Percentiles rank a stretch among this genome's conserved stretches.
phyloP scores from a whole-genome alignment of 2,888 invertebrate genomes.

The Drosophila kanekoi region DNA sequence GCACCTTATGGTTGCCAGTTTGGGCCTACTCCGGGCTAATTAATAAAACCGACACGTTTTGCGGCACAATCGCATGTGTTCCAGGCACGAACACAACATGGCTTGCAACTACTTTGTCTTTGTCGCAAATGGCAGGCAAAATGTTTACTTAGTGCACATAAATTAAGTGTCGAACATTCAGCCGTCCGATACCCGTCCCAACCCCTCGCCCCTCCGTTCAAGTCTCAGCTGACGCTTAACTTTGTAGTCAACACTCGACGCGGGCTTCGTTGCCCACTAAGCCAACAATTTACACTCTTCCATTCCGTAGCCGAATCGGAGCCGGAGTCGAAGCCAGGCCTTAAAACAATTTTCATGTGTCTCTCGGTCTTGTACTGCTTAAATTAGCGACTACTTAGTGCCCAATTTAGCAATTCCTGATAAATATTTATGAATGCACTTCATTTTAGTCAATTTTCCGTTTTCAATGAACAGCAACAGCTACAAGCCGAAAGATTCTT shows the following conservation, averaged over 20 bases:
- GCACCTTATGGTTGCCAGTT: slow-evolving; percentile 40
- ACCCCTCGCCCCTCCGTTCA: neutral
- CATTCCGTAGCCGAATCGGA: slow-evolving; percentile 43
- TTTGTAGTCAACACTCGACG: slow-evolving; percentile 28
- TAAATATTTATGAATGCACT: slow-evolving; percentile 75
- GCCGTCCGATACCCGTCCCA: neutral
- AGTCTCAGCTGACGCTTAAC: slow-evolving; percentile 65
- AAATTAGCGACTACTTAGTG: slow-evolving; percentile 73
- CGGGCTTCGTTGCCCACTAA: slow-evolving; percentile 25
- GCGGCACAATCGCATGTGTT: slow-evolving; percentile 42
- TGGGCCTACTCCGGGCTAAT: slow-evolving; percentile 52
- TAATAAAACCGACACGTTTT: slow-evolving; percentile 72
- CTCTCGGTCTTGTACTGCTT: slow-evolving; percentile 50
- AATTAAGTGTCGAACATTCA: slow-evolving; percentile 61
- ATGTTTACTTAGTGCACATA: slow-evolving; percentile 73
- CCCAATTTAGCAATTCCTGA: slow-evolving; percentile 71
- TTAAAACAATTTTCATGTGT: slow-evolving; percentile 57
- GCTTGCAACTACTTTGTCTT: slow-evolving; percentile 70
- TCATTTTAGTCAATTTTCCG: slow-evolving; percentile 40
- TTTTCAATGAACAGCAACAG: slow-evolving; percentile 44
- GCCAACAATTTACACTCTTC: slow-evolving; percentile 67
- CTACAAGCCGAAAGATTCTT: slow-evolving; percentile 26
- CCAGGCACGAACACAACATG: slow-evolving; percentile 31
- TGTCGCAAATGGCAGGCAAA: slow-evolving; percentile 78
- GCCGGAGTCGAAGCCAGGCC: slow-evolving; percentile 45